These are phyloP conservation scores for Darevskia nairensis DNA, from an alignment of 2,797 vertebrate genomes.

Conservation along the genomic window DNA sequence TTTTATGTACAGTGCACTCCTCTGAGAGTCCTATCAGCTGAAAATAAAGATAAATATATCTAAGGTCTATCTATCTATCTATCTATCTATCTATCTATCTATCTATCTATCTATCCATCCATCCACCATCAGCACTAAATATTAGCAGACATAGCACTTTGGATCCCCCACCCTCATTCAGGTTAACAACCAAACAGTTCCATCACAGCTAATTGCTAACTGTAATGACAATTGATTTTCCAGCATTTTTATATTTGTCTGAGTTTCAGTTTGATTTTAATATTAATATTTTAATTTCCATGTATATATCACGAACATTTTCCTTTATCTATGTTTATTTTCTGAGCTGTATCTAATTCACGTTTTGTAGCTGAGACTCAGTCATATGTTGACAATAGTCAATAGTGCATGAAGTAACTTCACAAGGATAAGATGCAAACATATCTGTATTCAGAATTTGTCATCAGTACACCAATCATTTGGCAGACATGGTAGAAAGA, in stretches of 20 bases:
- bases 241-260: conserved; percentile 20
- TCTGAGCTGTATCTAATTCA: conserved; percentile 64
- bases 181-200: neutral
- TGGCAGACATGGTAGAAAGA: conserved; percentile 35
- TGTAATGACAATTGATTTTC: neutral
- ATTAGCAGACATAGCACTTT: neutral
- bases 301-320: conserved; percentile 51
- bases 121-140: neutral
- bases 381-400: conserved; percentile 52
- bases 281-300: conserved; percentile 48
- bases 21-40: neutral
- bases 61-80: neutral
- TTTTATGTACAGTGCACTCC: neutral
- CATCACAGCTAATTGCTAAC: neutral
- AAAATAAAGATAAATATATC: neutral
- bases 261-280: neutral
- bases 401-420: conserved; percentile 38
- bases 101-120: too few relatives aligned
- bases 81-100: too few relatives aligned
- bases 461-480: conserved; percentile 35
- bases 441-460: conserved; percentile 34
- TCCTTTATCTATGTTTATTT: conserved; percentile 50
- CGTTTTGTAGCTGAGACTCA: conserved; percentile 59
- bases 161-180: neutral
- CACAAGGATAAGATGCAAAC: conserved; percentile 19